Evolutionary conservation across 2,888 invertebrate species (phyloP), one percentile per base, ranked within the genome.

Genomic region (Electrophaes corylata): DNA sequence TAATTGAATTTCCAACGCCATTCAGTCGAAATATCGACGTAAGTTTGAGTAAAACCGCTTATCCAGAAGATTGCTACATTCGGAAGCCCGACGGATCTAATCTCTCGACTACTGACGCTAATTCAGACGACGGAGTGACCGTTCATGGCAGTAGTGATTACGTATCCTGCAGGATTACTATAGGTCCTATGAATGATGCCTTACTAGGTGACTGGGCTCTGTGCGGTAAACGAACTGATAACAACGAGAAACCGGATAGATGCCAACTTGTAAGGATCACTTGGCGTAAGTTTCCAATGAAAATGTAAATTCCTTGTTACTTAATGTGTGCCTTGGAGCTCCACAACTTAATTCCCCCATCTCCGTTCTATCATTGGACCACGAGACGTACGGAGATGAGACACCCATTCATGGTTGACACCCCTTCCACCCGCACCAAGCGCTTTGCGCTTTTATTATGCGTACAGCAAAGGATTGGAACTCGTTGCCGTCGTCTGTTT

Each of bases 81-180:
- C 57, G 40, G 11, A 59, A 60, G 8, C 69, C 69, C 1, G 44
- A 53, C 1, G 62, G 63, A 20, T 11, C 56, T 20, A 43, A 31
- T 14, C 23, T 62, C 6, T 45, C 16, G 23, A 16, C 43, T 26
- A 46, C 59, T 35, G 57, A 57, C 18, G 20, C 29, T 1, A 26
- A 52, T 6, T 51, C 62, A 37, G 47, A 56, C 19, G 46, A 56
- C 19, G 71, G 70, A 4, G 67, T 76, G 4, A 65, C 40, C 0
- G 44, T 61, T 37, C 68, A 67, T 11, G 44, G 44, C 3, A 65
- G 58, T 26, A 75, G 69, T 56, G 56, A 64, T 16, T 74, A 65
- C 45, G 75, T 72, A 10, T 71, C 74, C 3, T 75, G 75, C 52
- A 66, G 74, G 41, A 61, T 75, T 12, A 75, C 71, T 31, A 61